Evolutionary conservation across 2,113 vertebrate genomes (phyloP).

Genomic region (Grammomys dolichurus): DNA sequence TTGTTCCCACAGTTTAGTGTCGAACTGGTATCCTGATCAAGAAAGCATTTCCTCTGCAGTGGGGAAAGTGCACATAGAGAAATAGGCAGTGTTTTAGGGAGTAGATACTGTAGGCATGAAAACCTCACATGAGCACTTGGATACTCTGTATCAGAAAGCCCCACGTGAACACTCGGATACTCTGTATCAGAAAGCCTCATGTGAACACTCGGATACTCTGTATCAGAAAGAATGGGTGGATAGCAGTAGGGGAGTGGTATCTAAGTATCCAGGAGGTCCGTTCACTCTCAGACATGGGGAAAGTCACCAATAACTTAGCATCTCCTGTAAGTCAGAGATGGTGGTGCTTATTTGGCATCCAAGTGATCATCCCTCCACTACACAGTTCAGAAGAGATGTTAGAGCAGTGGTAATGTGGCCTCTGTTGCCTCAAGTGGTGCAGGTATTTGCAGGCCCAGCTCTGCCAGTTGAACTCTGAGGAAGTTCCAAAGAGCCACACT

Average conservation of each 20-base stretch:
- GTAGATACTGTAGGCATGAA: not conserved
- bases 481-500: not conserved
- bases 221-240: not conserved
- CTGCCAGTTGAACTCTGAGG: not conserved
- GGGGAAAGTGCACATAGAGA: not conserved
- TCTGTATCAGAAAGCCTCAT: not conserved
- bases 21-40: not conserved
- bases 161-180: not conserved
- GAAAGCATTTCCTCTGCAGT: not conserved
- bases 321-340: not conserved
- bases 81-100: not conserved
- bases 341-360: not conserved
- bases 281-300: not conserved
- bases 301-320: not conserved
- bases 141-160: not conserved
- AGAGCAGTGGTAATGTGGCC: not conserved
- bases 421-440: not conserved
- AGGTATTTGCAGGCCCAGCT: rapidly evolving
- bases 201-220: not conserved
- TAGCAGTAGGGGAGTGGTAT: not conserved
- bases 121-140: not conserved
- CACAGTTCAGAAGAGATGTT: not conserved
- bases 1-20: not conserved
- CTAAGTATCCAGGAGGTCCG: not conserved
- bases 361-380: not conserved